These are phyloP conservation scores for Ostrea edulis DNA, from an alignment of 1,140 invertebrate genomes.

Conservation along the genomic window DNA sequence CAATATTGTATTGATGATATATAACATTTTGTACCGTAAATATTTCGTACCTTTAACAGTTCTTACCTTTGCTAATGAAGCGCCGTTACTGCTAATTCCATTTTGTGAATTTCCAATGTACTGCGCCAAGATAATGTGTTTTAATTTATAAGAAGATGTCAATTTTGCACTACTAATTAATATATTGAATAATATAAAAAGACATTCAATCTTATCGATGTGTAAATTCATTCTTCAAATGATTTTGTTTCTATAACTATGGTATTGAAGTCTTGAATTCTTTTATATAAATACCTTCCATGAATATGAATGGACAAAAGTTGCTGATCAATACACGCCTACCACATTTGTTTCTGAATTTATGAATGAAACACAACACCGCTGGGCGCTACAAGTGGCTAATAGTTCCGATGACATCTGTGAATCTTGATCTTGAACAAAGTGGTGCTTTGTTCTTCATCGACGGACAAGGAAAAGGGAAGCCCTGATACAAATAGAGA, in stretches of 20 bases:
- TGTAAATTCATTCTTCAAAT: conserved; percentile 29
- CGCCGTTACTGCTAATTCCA: not conserved
- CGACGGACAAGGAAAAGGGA: not conserved
- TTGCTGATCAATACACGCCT: conserved; percentile 21
- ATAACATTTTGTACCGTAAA: not conserved
- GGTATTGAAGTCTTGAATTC: conserved; percentile 6
- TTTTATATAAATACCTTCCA: conserved; percentile 20
- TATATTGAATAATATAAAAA: conserved; percentile 23
- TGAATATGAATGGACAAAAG: conserved; percentile 27
- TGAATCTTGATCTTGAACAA: conserved; percentile 1
- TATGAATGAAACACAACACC: conserved; percentile 29
- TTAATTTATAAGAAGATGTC: conserved; percentile 14
- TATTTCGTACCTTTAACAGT: not conserved
- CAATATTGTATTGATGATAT: no score
- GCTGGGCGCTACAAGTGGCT: conserved; percentile 7
- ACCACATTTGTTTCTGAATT: not conserved
- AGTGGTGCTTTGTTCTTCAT: conserved; percentile 27
- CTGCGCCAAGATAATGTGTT: not conserved
- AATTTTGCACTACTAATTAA: conserved; percentile 20
- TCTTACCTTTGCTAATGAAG: not conserved
- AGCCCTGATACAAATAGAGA: not conserved
- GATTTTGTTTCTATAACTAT: conserved; percentile 12
- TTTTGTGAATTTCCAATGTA: conserved; percentile 7
- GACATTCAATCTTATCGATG: conserved; percentile 14
- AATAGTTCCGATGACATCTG: conserved; percentile 22